Evolutionary conservation across 92 coral and sea anemone species (phyloP), one percentile per base, ranked within the genome.

Genomic region (Muricea muricata): DNA sequence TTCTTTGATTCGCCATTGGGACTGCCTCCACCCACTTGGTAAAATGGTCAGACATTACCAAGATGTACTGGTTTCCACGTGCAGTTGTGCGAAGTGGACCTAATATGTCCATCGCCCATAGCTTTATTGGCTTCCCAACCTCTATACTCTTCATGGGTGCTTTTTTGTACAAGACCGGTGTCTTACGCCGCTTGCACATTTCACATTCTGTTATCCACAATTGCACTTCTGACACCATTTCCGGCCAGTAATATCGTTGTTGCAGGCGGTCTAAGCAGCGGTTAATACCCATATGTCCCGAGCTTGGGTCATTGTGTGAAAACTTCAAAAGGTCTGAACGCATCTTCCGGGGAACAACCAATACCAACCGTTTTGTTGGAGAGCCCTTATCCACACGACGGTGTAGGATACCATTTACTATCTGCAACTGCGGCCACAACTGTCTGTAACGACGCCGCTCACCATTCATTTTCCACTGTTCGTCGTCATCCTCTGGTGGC

Each of bases 41-140:
- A 75, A 81, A 81, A 20, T 81, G 86, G 65, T 81, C 86, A 24
- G 60, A 30, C 86, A 66, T 81, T 14, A 81, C 86, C 65, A 81
- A 25, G 33, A 77, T 54, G 41, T 77, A 77, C 34, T 77, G 82
- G 13, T 77, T 50, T 35, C 67, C 42, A 0, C 41, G 39, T 17
- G 67, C 82, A 3, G 82, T 50, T 5, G 55, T 7, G 17, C 30
- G 82, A 5, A 77, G 82, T 30, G 82, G 37, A 14, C 86, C 86
- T 29, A 60, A 60, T 13, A 60, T 21, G 15, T 60, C 68, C 68
- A 60, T 60, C 18, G 68, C 34, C 68, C 68, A 60, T 13, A 60
- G 28, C 15, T 60, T 35, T 35, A 60, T 60, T 29, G 68, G 68
- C 0, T 60, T 33, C 0, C 26, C 28, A 12, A 81, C 78, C 17